Percentiles rank a stretch among this genome's conserved stretches.
Evolutionary conservation across 2,797 vertebrate species (phyloP).

Genomic region (Catamblyrhynchus diadema): DNA sequence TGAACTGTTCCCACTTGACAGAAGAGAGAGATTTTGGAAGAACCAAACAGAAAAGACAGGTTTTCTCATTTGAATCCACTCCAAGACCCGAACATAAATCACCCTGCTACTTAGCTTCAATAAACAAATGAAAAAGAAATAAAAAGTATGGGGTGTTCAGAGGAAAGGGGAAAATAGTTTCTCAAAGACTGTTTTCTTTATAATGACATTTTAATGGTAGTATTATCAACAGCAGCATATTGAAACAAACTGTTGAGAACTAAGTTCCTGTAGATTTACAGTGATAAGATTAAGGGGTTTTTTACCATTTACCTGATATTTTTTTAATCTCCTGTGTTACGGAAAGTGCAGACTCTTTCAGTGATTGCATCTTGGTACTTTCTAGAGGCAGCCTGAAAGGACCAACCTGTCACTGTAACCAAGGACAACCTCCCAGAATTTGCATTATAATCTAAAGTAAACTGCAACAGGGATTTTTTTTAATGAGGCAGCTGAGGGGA

Average conservation of each 20-base stretch:
- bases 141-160: not conserved
- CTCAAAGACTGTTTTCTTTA: not conserved
- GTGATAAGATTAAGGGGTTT: not conserved
- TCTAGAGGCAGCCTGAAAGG: not conserved
- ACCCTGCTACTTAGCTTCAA: not conserved
- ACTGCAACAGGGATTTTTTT: constrained; percentile 27
- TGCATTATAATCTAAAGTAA: constrained; percentile 17
- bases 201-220: not conserved
- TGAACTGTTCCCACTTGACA: not conserved
- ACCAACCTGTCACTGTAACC: not conserved
- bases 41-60: not conserved
- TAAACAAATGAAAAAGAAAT: not conserved
- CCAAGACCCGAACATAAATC: not conserved
- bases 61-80: not conserved
- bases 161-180: not conserved
- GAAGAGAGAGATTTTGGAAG: not conserved
- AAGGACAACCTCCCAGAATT: not conserved
- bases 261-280: not conserved
- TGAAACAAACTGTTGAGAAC: not conserved
- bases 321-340: not conserved
- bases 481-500: constrained; percentile 46
- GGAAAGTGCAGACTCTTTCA: not conserved
- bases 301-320: not conserved
- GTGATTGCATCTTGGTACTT: not conserved
- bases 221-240: not conserved